These are phyloP conservation scores for Strix occidentalis DNA, from an alignment of 2,797 vertebrate genomes.

Conservation along the genomic window DNA sequence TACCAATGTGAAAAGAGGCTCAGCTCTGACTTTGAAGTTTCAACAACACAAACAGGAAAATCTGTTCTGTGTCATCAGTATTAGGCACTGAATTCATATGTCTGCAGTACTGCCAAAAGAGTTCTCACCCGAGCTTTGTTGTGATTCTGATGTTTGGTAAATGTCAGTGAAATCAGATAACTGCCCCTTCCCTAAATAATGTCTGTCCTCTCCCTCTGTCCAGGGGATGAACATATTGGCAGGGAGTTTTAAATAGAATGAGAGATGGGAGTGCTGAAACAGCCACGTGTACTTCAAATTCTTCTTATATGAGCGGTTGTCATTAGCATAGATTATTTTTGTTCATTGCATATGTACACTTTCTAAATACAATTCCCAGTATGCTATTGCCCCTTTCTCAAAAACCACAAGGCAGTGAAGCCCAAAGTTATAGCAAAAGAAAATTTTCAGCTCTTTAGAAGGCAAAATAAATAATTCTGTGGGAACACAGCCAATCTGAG, in stretches of 20 bases:
- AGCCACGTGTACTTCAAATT: constrained; percentile 59
- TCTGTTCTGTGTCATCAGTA: constrained; percentile 33
- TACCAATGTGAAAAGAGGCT: neutral
- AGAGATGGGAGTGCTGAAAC: constrained; percentile 67
- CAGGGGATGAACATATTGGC: constrained; percentile 46
- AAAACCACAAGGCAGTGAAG: neutral
- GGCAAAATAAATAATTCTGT: neutral
- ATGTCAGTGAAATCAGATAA: constrained; percentile 60
- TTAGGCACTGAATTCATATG: neutral
- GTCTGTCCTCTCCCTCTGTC: constrained; percentile 30
- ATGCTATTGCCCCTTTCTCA: neutral
- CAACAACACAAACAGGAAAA: constrained; percentile 29
- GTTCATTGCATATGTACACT: constrained; percentile 24
- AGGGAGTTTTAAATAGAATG: constrained; percentile 77
- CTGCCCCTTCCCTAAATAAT: constrained; percentile 12
- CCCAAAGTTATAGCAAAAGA: neutral
- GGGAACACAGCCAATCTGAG: neutral
- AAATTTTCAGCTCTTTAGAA: constrained; percentile 5
- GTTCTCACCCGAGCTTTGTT: constrained; percentile 23
- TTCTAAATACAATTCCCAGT: constrained; percentile 22
- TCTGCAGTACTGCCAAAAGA: constrained; percentile 36
- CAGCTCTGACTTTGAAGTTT: constrained; percentile 30
- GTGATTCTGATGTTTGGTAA: constrained; percentile 38
- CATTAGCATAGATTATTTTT: constrained; percentile 69
- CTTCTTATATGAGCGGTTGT: constrained; percentile 63